Conservation (phyloP, 2,113 vertebrate species). For the Hippocampus comes region DNA sequence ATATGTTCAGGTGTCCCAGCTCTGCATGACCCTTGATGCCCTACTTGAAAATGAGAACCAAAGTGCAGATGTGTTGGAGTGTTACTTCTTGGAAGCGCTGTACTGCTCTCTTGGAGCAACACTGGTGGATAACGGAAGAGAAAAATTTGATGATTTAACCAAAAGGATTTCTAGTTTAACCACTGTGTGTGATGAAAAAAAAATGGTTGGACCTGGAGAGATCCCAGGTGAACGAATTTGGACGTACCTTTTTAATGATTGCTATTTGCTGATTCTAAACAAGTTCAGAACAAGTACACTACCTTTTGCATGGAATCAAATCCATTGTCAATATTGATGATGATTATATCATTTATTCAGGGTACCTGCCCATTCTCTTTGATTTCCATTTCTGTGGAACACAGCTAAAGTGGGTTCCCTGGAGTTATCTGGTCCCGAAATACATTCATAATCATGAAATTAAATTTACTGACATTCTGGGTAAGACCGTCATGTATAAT, state of each 20-base stretch:
- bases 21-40: slow-evolving; percentile 82
- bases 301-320: background rate
- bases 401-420: slow-evolving; percentile 82
- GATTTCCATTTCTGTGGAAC: slow-evolving; percentile 88
- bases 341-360: slow-evolving; percentile 62
- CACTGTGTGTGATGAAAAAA: slow-evolving; percentile 59
- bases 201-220: slow-evolving; percentile 79
- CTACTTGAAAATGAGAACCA: slow-evolving; percentile 69
- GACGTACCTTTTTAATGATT: background rate
- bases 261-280: background rate
- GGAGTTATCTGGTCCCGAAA: slow-evolving; percentile 81
- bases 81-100: slow-evolving; percentile 89
- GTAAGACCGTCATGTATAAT: slow-evolving; percentile 55
- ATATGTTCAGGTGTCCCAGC: slow-evolving; percentile 79
- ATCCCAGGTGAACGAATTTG: slow-evolving; percentile 78
- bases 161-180: slow-evolving; percentile 81
- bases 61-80: slow-evolving; percentile 80
- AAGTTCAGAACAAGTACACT: background rate
- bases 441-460: slow-evolving; percentile 77
- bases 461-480: slow-evolving; percentile 88
- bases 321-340: background rate
- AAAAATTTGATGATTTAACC: slow-evolving; percentile 82
- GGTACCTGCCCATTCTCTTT: slow-evolving; percentile 83
- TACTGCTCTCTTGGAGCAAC: slow-evolving; percentile 87
- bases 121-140: slow-evolving; percentile 76